Conservation (phyloP, 2,888 invertebrate genomes). For the Steinernema hermaphroditum region DNA sequence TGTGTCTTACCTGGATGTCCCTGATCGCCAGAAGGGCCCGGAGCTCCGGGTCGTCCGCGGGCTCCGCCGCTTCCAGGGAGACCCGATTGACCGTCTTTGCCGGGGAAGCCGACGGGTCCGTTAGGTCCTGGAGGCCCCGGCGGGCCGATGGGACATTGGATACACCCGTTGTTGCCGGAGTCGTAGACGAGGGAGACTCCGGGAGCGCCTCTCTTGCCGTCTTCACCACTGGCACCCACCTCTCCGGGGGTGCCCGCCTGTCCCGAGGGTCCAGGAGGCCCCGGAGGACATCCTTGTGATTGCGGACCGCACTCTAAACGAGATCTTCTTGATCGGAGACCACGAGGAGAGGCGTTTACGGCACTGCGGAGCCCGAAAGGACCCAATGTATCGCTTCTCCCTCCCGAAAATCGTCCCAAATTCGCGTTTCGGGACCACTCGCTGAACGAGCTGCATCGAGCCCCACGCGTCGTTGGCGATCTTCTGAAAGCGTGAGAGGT, state of each 20-base stretch:
- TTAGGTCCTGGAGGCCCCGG: conserved; percentile 32
- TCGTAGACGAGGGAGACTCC: conserved; percentile 42
- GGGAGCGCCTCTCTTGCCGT: conserved; percentile 18
- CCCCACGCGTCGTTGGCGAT: conserved; percentile 13
- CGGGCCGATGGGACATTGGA: conserved; percentile 43
- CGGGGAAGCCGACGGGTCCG: conserved; percentile 50
- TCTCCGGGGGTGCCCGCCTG: conserved; percentile 42
- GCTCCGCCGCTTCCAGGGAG: conserved; percentile 46
- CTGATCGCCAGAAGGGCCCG: conserved; percentile 52
- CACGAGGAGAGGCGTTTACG: not conserved
- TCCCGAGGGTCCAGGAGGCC: conserved; percentile 54
- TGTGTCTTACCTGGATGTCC: not conserved
- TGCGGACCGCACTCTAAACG: not conserved
- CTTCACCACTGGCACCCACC: not conserved
- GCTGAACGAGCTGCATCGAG: not conserved
- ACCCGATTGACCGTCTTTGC: conserved; percentile 53
- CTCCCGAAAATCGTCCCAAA: not conserved
- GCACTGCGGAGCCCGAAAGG: not conserved
- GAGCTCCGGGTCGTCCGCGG: conserved; percentile 47
- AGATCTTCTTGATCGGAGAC: not conserved
- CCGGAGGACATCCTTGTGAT: conserved; percentile 39
- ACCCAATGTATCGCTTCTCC: not conserved
- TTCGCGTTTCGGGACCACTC: not conserved
- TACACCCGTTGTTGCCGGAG: conserved; percentile 42
- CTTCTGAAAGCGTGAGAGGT: too few species aligned